A percentile compares a stretch with the other conserved stretches of the same genome.
phyloP scores from a whole-genome alignment of 2,797 vertebrate species.

The Odontamblyopus lacepedii region DNA sequence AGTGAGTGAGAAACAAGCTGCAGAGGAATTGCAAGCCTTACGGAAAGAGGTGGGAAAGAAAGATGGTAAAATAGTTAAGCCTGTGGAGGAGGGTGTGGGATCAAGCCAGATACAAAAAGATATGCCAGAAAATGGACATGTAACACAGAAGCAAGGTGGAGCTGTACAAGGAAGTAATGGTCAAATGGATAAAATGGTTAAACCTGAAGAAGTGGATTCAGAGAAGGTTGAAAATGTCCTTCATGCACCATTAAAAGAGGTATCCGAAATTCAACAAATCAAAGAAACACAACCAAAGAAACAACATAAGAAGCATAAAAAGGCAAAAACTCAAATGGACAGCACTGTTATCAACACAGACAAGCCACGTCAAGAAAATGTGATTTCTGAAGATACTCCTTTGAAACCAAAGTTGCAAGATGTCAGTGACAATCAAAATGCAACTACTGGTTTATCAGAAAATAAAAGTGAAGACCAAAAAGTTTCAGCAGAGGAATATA shows the following conservation, averaged over 20 bases:
- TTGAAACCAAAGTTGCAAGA: background rate
- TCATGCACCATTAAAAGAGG: conserved; percentile 36
- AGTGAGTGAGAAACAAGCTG: conserved; percentile 76
- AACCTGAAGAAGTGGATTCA: conserved; percentile 1
- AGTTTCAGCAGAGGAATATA: conserved; percentile 13
- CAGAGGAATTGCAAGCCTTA: conserved; percentile 72
- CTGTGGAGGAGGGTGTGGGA: conserved; percentile 8
- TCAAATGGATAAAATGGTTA: conserved; percentile 3
- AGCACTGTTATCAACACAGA: conserved; percentile 24
- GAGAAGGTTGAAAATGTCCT: conserved; percentile 12
- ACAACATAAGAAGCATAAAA: conserved; percentile 59
- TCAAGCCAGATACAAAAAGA: conserved; percentile 13
- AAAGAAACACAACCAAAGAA: conserved; percentile 39
- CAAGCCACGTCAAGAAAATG: background rate
- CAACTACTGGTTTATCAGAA: conserved; percentile 8
- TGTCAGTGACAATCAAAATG: conserved; percentile 4
- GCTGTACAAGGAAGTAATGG: conserved; percentile 11
- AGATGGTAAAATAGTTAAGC: conserved; percentile 27
- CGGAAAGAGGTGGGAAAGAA: conserved; percentile 62
- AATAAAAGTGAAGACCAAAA: conserved; percentile 12
- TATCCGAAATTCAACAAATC: background rate
- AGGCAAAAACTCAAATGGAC: conserved; percentile 39
- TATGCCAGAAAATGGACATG: background rate
- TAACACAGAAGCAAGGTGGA: conserved; percentile 3
- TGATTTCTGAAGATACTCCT: conserved; percentile 15